Evolutionary conservation across 2,113 vertebrate species (phyloP), one percentile per base, ranked within the genome.

Genomic region (Eurypyga helias): DNA sequence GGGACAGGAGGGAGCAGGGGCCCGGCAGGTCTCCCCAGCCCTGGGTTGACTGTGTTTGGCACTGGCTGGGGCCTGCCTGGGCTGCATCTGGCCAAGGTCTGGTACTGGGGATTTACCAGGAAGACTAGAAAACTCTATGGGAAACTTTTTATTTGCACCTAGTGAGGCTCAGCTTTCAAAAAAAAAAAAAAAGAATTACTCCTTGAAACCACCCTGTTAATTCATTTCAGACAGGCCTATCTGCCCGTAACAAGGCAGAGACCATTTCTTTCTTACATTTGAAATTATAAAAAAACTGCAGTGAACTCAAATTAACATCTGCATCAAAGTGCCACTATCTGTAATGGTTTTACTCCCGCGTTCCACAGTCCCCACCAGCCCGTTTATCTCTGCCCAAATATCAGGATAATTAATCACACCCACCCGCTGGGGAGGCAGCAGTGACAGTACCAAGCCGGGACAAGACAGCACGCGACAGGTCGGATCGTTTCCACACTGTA

Each of bases 1-100:
- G 34, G 46, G 41, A 34, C 1, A 2, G 57, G 80, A 26, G 25
- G 48, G 25, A 69, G 26, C 55, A 17, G 48, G 25, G 18, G 3
- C 17, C 48, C 0, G 0, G 20, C 38, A 19, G 43, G 31, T 41
- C 13, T 25, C 29, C 45, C 23, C n/a, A 3, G 2, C 10, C n/a
- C 23, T 0, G 0, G 6, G 10, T 4, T 49, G 46, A 11, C 70
- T 1, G 0, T 41, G 43, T 26, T 41, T 49, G 70, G 21, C 4
- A 6, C 48, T 33, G 43, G 7, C 26, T 60, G 54, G 41, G n/a
- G 19, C n/a, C 20, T 29, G 8, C 15, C 25, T 17, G 15, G 49
- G 33, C 6, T 45, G 16, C 48, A 14, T 20, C 60, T n/a, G 58
- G 66, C 29, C 1, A 4, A 29, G 28, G 14, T 58, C 31, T 43